Conservation (phyloP, 2,797 vertebrate species). For the Gallirallus australis region DNA sequence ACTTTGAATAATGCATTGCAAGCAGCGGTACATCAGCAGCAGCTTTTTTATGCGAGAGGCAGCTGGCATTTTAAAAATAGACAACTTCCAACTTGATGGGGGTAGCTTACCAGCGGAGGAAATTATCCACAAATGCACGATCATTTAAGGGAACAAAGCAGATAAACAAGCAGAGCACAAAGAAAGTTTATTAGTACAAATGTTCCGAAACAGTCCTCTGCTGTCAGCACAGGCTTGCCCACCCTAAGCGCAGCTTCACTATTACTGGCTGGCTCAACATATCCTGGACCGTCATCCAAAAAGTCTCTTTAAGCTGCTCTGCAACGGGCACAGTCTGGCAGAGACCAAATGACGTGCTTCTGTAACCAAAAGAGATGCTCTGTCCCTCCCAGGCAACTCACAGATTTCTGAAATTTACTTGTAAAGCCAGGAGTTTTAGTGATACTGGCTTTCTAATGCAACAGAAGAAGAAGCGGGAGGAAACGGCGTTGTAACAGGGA, state of each 20-base stretch:
- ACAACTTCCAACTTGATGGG: conserved; percentile 55
- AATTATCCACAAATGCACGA: conserved; percentile 48
- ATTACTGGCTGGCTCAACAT: neutral
- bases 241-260: neutral
- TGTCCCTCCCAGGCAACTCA: neutral
- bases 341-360: neutral
- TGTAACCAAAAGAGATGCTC: neutral
- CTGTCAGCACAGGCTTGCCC: neutral
- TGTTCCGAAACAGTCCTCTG: neutral
- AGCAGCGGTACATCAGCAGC: conserved; percentile 51
- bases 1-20: conserved; percentile 74
- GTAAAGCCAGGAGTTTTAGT: neutral
- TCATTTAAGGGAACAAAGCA: conserved; percentile 44
- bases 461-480: neutral
- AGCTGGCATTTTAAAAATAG: conserved; percentile 73
- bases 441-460: neutral
- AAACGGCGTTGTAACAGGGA: neutral
- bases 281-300: neutral
- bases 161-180: conserved; percentile 30
- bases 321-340: neutral
- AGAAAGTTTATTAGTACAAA: conserved; percentile 37
- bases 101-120: conserved; percentile 41
- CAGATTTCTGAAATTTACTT: neutral
- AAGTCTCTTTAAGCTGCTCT: neutral
- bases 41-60: conserved; percentile 54